These are phyloP conservation scores for Pyrgus malvae DNA, from an alignment of 2,888 invertebrate species.

Conservation along the genomic window DNA sequence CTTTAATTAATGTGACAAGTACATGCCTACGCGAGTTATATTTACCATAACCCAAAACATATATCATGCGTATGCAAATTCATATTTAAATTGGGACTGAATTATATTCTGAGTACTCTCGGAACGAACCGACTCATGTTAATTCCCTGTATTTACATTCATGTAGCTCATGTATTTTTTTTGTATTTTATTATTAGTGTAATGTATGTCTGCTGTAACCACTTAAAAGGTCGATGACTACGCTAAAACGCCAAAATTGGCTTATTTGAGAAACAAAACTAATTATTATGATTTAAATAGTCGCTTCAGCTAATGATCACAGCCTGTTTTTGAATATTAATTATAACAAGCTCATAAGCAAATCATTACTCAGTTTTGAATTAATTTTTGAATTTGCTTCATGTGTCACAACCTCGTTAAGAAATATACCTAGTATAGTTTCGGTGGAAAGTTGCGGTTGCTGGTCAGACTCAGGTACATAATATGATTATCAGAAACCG, in stretches of 20 bases:
- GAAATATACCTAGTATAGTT: too few relatives aligned
- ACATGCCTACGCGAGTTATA: not conserved
- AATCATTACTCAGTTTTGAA: too few relatives aligned
- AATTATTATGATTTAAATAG: too few relatives aligned
- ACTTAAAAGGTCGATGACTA: not conserved
- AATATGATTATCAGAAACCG: too few relatives aligned
- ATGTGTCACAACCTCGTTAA: too few relatives aligned
- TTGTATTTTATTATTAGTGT: not conserved
- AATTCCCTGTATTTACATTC: conserved; percentile 11
- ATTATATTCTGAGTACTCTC: not conserved
- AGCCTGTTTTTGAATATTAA: too few relatives aligned
- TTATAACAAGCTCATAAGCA: too few relatives aligned
- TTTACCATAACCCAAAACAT: not conserved
- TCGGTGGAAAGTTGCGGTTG: too few relatives aligned
- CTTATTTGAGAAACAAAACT: too few relatives aligned
- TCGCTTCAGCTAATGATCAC: too few relatives aligned
- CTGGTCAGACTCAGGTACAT: too few relatives aligned
- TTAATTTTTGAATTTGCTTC: too few relatives aligned
- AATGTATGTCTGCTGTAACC: not conserved
- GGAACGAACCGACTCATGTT: not conserved
- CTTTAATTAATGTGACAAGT: not conserved
- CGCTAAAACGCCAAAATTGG: not conserved
- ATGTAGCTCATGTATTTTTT: conserved; percentile 1
- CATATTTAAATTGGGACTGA: conserved; percentile 3
- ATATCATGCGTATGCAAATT: conserved; percentile 12